Evolutionary conservation across 2,888 invertebrate species (phyloP).

Genomic region (Margaritifera margaritifera): DNA sequence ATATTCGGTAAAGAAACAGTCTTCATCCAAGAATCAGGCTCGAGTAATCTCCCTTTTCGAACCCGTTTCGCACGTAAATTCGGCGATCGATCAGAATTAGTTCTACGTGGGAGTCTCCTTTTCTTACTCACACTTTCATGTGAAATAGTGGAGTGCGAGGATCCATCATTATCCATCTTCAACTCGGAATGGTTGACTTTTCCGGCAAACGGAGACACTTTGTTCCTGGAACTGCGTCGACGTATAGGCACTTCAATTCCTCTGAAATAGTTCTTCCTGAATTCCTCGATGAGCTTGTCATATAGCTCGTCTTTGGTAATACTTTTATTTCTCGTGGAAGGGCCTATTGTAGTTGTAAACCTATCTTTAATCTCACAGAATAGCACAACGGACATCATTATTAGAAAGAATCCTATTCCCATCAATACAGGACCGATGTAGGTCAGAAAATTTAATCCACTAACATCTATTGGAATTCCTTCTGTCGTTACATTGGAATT

Average conservation of each 20-base stretch:
- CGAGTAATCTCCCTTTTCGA: constrained; percentile 21
- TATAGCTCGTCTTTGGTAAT: constrained; percentile 52
- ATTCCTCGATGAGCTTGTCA: constrained; percentile 54
- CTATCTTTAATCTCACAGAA: constrained; percentile 98
- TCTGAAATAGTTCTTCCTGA: constrained; percentile 57
- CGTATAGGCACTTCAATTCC: constrained; percentile 55
- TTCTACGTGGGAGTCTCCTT: constrained; percentile 24
- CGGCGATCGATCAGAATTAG: constrained; percentile 20
- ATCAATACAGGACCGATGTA: constrained; percentile 98
- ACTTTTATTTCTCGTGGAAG: constrained; percentile 69
- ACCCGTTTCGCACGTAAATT: constrained; percentile 25
- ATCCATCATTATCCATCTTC: constrained; percentile 24
- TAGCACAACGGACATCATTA: constrained; percentile 97
- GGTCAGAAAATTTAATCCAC: constrained; percentile 76
- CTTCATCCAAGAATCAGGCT: constrained; percentile 49
- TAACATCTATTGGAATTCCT: constrained; percentile 20
- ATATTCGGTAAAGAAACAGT: constrained; percentile 58
- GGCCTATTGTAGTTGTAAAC: constrained; percentile 90
- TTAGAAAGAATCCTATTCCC: constrained; percentile 98
- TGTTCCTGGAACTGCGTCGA: constrained; percentile 17
- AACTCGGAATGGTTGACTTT: constrained; percentile 23
- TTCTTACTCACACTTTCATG: constrained; percentile 25
- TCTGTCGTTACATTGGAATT: constrained; percentile 10
- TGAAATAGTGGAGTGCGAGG: constrained; percentile 15
- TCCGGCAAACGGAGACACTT: constrained; percentile 29